Base-by-base conservation (phyloP, 2,797 vertebrate genomes). In the Rhabdomys pumilio region DNA sequence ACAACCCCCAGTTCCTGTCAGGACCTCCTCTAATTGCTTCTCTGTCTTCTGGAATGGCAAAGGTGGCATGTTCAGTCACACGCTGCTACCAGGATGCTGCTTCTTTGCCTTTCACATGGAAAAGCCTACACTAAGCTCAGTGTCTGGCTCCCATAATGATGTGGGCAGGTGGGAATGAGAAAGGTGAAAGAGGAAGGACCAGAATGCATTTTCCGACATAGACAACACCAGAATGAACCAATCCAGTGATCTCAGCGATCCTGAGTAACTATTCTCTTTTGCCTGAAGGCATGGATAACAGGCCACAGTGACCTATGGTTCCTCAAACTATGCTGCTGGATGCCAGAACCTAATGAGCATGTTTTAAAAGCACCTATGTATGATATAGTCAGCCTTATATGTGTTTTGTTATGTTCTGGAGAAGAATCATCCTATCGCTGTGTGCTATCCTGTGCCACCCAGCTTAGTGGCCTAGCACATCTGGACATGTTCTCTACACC, bases 31-130 rank as follows among this genome's bases (percentile, higher is more conserved):
- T 10, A 4, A 31, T 38, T 3, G 47, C 19, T 19, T 50, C 3
- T 61, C 47, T 38, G 3, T 9, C 29, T 9, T 2, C 26, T n/a
- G 79, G 50, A 41, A 67, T 3, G 15, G n/a, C 22, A 47, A 17
- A 34, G 50, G 29, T 10, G 14, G 31, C 17, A 0, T 22, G 31
- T 38, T 14, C 3, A 2, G 41, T 61, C 34, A n/a, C 29, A 0
- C 0, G 0, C 3, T 14, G 22, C 22, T 3, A 55, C 34, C 9
- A 26, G 24, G 47, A 55, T 77, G 26, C 19, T 29, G 1, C 24
- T 15, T 47, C 24, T 2, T 84, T 3, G 0, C 26, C 10, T 3
- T 17, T 3, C 1, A 0, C 15, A 12, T 1, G 19, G 15, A 19
- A 26, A 53, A n/a, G 0, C 12, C 15, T 15, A 20, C 2, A 0